Percentiles rank a stretch among this genome's conserved stretches.
phyloP scores from a whole-genome alignment of 64 coral and sea anemone genomes.

The Porites australiensis region DNA sequence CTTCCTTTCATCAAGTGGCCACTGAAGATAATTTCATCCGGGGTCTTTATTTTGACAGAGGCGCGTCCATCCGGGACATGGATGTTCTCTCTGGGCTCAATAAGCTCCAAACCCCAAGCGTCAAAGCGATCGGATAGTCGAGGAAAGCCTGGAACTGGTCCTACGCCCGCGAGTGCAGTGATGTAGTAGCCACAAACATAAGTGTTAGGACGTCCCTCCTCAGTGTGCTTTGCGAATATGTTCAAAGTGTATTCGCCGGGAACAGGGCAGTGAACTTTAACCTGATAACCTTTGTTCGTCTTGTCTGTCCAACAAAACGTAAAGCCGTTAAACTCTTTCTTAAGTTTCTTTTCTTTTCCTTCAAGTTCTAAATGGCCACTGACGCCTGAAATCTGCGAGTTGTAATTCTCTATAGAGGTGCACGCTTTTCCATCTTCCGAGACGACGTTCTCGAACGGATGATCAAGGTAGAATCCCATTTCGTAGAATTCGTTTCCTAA shows the following conservation, averaged over 20 bases:
- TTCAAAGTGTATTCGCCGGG: constrained; percentile 78
- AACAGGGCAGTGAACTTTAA: constrained; percentile 78
- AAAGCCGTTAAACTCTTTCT: constrained; percentile 67
- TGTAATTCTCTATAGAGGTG: constrained; percentile 66
- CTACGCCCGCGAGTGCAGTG: constrained; percentile 42
- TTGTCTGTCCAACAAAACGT: constrained; percentile 65
- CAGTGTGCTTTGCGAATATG: constrained; percentile 64
- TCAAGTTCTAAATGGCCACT: constrained; percentile 50
- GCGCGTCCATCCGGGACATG: constrained; percentile 58
- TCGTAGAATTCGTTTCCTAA: constrained; percentile 69
- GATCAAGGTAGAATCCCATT: constrained; percentile 66
- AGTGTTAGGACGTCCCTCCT: constrained; percentile 1
- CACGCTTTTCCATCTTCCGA: constrained; percentile 60
- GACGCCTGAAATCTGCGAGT: constrained; percentile 42
- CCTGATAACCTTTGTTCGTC: constrained; percentile 32
- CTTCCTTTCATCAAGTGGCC: constrained; percentile 62
- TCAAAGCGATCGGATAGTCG: constrained; percentile 58
- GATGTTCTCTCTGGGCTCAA: constrained; percentile 62
- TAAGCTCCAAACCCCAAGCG: constrained; percentile 41
- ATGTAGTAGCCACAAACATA: constrained; percentile 80
- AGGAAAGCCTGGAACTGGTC: constrained; percentile 73
- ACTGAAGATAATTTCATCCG: constrained; percentile 55
- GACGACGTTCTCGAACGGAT: constrained; percentile 74
- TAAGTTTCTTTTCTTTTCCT: constrained; percentile 17
- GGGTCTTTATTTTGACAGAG: constrained; percentile 57